A percentile compares a stretch with the other conserved stretches of the same genome.
These are phyloP conservation scores for Microctonus brassicae DNA, from an alignment of 2,888 invertebrate species.

Conservation along the genomic window DNA sequence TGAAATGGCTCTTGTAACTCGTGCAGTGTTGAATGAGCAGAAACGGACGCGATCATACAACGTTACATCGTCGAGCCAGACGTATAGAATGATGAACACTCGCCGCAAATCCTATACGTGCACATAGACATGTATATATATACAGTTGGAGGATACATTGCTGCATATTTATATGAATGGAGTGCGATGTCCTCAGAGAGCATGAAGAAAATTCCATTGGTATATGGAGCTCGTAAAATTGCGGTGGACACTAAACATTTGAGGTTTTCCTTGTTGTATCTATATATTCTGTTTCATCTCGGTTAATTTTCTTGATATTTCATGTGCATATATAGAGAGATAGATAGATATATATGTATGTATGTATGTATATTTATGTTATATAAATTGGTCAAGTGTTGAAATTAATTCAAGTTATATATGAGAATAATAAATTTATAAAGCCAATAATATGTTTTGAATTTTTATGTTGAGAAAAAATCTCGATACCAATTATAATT, in stretches of 20 bases:
- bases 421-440: too few species aligned
- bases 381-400: too few species aligned
- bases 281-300: conserved; percentile 14
- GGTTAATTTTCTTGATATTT: background rate
- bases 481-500: too few species aligned
- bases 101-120: background rate
- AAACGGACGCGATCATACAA: conserved; percentile 9
- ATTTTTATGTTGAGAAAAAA: too few species aligned
- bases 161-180: conserved; percentile 30
- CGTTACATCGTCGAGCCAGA: conserved; percentile 29
- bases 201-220: conserved; percentile 20
- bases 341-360: background rate
- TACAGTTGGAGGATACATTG: conserved; percentile 11
- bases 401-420: too few species aligned
- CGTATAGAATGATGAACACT: conserved; percentile 34
- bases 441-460: too few species aligned
- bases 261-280: background rate
- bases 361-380: too few species aligned
- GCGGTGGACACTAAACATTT: conserved; percentile 11
- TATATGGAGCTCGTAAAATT: conserved; percentile 25
- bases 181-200: background rate
- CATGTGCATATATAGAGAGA: background rate
- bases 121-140: background rate
- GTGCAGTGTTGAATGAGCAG: conserved; percentile 8
- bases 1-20: conserved; percentile 18